Percentiles rank a stretch among this genome's conserved stretches.
phyloP scores from a whole-genome alignment of 2,797 vertebrate species.

The Malacoraja senta region DNA sequence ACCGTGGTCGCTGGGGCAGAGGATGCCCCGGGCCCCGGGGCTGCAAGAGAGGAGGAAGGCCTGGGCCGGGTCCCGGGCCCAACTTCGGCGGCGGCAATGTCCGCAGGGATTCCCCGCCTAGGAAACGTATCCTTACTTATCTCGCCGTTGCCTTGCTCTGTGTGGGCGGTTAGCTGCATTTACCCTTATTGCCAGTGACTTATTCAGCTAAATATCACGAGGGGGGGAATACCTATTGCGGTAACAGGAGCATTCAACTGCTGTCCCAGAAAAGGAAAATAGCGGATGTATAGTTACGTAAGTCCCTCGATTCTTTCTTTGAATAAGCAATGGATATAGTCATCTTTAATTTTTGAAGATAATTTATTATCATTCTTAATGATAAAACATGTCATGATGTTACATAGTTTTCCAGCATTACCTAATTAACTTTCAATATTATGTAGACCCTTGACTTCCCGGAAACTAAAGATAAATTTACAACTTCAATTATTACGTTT shows the following conservation, averaged over 20 bases:
- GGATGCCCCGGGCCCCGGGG: conserved; percentile 61
- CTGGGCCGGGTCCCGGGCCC: conserved; percentile 55
- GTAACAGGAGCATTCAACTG: neutral
- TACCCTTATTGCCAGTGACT: no score
- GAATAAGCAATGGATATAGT: neutral
- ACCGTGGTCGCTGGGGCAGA: conserved; percentile 59
- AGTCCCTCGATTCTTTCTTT: neutral
- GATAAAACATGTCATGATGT: no score
- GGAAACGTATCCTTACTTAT: conserved; percentile 77
- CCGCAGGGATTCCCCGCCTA: conserved; percentile 67
- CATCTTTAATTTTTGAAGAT: no score
- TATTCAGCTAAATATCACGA: no score
- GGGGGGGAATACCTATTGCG: no score
- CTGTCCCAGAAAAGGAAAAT: no score
- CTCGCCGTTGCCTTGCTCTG: neutral
- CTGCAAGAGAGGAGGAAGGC: conserved; percentile 49
- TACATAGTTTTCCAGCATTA: no score
- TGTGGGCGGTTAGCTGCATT: neutral
- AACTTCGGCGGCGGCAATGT: conserved; percentile 47
- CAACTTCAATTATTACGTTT: neutral
- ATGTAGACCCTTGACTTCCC: no score
- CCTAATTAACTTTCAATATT: no score
- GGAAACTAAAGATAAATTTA: no score
- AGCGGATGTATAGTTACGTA: neutral
- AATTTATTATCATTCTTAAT: no score